Base-by-base conservation (phyloP, 2,113 vertebrate genomes). In the Eptatretus burgeri region DNA sequence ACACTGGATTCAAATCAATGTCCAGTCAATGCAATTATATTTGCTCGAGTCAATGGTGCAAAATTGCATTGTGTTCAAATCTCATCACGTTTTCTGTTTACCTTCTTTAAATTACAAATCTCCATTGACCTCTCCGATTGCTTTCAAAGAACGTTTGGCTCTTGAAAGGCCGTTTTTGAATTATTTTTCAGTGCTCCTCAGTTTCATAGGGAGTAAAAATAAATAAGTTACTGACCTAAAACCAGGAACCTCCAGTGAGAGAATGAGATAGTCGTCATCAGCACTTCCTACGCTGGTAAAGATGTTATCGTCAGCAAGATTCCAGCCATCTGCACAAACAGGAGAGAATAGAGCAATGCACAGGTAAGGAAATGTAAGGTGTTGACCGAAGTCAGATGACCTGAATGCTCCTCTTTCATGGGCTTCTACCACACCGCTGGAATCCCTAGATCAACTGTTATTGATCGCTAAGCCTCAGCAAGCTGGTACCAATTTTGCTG, bases 221-320 rank as follows among this genome's bases (percentile, higher is more conserved):
- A 16, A 56, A 16, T 18, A 16, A 20, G 56, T 60, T 60, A 60
- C 83, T 81, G 74, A 98, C 91, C 83, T 93, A 74, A 96, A 98
- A 70, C 88, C 86, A 1, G 84, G 82, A 50, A 93, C 72, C n/a
- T 83, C 81, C 64, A 98, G 76, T 67, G 82, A 95, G 70, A 98
- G 74, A 66, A 98, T 89, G 66, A 96, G 82, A 70, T 93, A 98
- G 71, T 98, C 91, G 64, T 94, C 91, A 71, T 94, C 91, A 0
- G 89, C 85, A 66, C 83, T 81, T 63, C 89, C 89, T 53, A 83
- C 75, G 66, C 81, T 84, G 68, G 82, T 86, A 70, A 77, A 82
- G 67, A 96, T 80, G 63, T 93, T 79, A 72, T 88, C 84, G 63
- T 87, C 82, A 64, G 83, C 86, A 16, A 93, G 86, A 64, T 89